A percentile compares a stretch with the other conserved stretches of the same genome.
Evolutionary conservation across 2,113 vertebrate genomes (phyloP).

Genomic region (Pleuronectes platessa): DNA sequence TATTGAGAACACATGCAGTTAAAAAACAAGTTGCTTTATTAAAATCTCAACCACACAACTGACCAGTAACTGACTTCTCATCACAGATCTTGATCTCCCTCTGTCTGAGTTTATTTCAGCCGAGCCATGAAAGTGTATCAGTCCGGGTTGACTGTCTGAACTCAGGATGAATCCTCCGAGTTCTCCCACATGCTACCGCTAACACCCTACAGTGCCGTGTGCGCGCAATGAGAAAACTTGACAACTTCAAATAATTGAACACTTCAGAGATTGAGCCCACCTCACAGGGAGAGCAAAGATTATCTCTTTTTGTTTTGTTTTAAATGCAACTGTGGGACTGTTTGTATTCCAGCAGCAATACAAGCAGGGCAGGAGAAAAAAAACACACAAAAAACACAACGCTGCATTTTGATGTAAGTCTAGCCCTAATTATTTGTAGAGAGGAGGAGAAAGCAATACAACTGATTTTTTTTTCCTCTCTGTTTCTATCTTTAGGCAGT

Average conservation of each 20-base stretch:
- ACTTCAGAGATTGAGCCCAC: conserved; percentile 51
- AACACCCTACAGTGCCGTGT: conserved; percentile 15
- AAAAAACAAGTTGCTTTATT: background rate
- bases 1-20: background rate
- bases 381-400: conserved; percentile 20
- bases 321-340: conserved; percentile 11
- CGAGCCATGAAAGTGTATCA: conserved; percentile 59
- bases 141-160: conserved; percentile 61
- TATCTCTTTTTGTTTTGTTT: conserved; percentile 22
- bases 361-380: conserved; percentile 2
- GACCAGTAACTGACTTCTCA: conserved; percentile 15
- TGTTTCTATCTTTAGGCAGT: conserved; percentile 71
- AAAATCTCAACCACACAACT: conserved; percentile 1
- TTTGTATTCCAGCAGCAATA: conserved; percentile 25
- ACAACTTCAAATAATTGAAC: conserved; percentile 66
- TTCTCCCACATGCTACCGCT: conserved; percentile 38
- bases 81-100: conserved; percentile 51
- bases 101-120: background rate
- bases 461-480: conserved; percentile 65
- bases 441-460: conserved; percentile 46
- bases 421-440: conserved; percentile 68
- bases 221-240: conserved; percentile 50
- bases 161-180: conserved; percentile 44
- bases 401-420: conserved; percentile 66
- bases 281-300: conserved; percentile 41